Evolutionary conservation across 1,140 invertebrate species (phyloP), one percentile per base, ranked within the genome.

Genomic region (Saccostrea cuccullata): DNA sequence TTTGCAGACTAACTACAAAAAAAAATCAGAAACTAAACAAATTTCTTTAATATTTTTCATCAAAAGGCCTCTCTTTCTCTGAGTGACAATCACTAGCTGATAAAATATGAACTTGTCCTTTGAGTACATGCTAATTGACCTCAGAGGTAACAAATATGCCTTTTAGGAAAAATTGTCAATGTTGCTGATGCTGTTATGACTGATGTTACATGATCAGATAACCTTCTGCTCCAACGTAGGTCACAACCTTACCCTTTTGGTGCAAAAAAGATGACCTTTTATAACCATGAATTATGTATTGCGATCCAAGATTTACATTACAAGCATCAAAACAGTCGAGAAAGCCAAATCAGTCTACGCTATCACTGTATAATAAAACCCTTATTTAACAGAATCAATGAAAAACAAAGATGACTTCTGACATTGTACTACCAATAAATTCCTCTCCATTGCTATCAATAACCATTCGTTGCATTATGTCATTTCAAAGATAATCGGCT

Each of bases 381-480:
- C 23, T 67, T n/a, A 67, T 67, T 67, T 67, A n/a, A 67, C 20
- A 23, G 60, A 67, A 67, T 67, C 60, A 67, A 67, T 67, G 23
- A 67, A 67, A 23, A 17, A n/a, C 60, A 67, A 67, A 67, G 60
- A 67, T 67, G 60, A 67, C 11, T 67, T 67, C 11, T 67, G 60
- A 67, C 60, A 67, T 23, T 23, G 67, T 26, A 13, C 8, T 30
- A 26, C 70, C 70, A 12, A 30, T 77, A 77, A 77, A 77, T 77
- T 30, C 26, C 15, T 11, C 15, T 36, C 26, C 23, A 30, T 13
- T 77, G 23, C 9, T 36, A 77, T 67, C 60, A 67, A 67, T n/a
- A 67, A 67, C 60, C 60, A 20, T 30, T 77, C 70, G 30, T 77
- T 77, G 26, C 70, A 77, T 36, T 77, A 77, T 36, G 70, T 77